Conservation (phyloP, 2,888 invertebrate species). For the Rambutsinella grinnellia region DNA sequence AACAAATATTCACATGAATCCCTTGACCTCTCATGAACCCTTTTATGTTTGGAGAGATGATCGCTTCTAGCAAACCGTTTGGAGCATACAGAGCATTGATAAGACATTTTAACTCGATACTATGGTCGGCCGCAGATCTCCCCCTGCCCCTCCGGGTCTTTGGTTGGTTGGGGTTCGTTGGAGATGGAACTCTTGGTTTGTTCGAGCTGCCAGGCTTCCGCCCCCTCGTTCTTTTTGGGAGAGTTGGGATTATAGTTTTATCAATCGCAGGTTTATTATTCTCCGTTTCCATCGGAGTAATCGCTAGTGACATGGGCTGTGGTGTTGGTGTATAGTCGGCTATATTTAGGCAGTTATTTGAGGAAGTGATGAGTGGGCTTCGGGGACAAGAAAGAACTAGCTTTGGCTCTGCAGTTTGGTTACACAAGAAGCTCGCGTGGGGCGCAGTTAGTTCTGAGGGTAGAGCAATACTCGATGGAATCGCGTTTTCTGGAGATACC, state of each 20-base stretch:
- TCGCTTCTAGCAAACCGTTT: constrained; percentile 94
- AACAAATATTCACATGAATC: no score
- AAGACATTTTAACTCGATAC: no score
- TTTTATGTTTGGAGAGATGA: constrained; percentile 93
- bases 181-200: constrained; percentile 20
- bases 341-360: no score
- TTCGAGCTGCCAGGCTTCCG: constrained; percentile 46
- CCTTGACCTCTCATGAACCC: no score
- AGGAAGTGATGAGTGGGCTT: background rate
- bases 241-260: constrained; percentile 12
- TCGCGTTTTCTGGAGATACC: constrained; percentile 7
- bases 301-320: background rate
- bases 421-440: background rate
- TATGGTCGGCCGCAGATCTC: no score
- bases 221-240: constrained; percentile 39
- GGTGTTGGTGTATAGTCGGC: no score
- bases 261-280: constrained; percentile 17
- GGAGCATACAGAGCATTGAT: constrained; percentile 87
- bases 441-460: background rate
- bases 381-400: no score
- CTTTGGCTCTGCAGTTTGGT: background rate
- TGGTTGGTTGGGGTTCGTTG: no score
- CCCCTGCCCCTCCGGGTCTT: no score
- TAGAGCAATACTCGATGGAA: background rate
- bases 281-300: background rate